A percentile compares a stretch with the other conserved stretches of the same genome.
phyloP scores from a whole-genome alignment of 2,797 vertebrate genomes.

The Cetoscarus ocellatus region DNA sequence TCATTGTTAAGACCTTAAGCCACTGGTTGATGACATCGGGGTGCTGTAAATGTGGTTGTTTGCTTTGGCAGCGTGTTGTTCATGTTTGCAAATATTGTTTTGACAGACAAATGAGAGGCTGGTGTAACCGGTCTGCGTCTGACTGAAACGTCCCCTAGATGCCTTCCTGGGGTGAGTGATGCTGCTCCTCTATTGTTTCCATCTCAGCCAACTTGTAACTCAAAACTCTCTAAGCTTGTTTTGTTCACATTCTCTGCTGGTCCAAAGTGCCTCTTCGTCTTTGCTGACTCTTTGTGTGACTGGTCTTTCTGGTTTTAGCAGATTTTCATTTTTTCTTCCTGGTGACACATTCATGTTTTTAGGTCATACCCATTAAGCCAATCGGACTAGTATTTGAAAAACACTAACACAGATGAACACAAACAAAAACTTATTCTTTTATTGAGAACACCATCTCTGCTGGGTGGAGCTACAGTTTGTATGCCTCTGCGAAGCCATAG shows the following conservation, averaged over 20 bases:
- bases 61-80: slow-evolving; percentile 17
- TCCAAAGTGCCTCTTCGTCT: slow-evolving; percentile 18
- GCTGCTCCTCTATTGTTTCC: slow-evolving; percentile 40
- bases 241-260: slow-evolving; percentile 21
- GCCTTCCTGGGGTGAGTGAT: slow-evolving; percentile 3
- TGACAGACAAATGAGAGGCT: slow-evolving; percentile 35
- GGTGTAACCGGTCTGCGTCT: not conserved
- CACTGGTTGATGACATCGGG: slow-evolving; percentile 2
- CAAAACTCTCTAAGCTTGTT: slow-evolving; percentile 26
- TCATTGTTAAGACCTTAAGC: too few species aligned
- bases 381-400: slow-evolving; percentile 8
- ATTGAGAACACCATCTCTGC: not conserved
- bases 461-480: slow-evolving; percentile 30
- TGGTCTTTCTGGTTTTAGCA: slow-evolving; percentile 51
- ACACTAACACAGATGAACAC: not conserved
- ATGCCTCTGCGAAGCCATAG: too few species aligned
- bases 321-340: slow-evolving; percentile 25
- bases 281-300: slow-evolving; percentile 44
- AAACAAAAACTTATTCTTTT: slow-evolving; percentile 1
- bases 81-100: slow-evolving; percentile 49
- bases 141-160: slow-evolving; percentile 11
- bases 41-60: slow-evolving; percentile 10
- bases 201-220: slow-evolving; percentile 37
- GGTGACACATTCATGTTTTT: not conserved
- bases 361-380: slow-evolving; percentile 17